Evolutionary conservation across 2,113 vertebrate species (phyloP), one percentile per base, ranked within the genome.

Genomic region (Tychaedon coryphoeus): DNA sequence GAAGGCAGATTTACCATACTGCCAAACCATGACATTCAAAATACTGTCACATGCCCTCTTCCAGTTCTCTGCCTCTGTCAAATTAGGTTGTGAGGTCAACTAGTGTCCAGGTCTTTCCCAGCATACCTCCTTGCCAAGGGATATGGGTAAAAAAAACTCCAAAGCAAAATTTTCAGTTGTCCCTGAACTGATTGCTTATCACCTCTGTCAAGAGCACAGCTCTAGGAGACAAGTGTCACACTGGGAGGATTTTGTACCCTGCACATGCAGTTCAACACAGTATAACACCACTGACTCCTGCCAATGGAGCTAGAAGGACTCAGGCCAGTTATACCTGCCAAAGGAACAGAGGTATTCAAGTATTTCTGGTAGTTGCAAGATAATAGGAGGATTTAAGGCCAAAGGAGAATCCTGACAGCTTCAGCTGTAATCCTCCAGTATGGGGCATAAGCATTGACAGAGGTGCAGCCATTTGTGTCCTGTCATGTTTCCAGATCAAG

Each of bases 81-180:
- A 3, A 36, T 36, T 38, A 53, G 2, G 8, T 48, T 7, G 2
- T 48, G 67, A 75, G 9, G 45, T 48, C 4, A 3, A 22, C 26
- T 66, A 12, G 79, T 23, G 12, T 36, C 34, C 48, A 61, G 28
- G 15, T 17, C 13, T 53, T 86, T 90, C 54, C 40, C 22, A 88
- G 50, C 2, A 0, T 6, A 56, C 31, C 23, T 86, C 14, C 3
- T 26, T 72, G 58, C 3, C 0, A 1, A 86, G 62, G 6, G 31
- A 65, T 7, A 40, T 7, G 11, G 50, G 57, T 14, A 17, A 73
- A 90, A 40, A 38, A 92, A 76, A 7, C 8, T 61, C 20, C 24
- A 28, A 57, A 73, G 36, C 2, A 79, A 51, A 79, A 73, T 69
- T 64, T 43, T 60, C 14, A 2, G 1, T 81, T 75, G n/a, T 58